phyloP scores from a whole-genome alignment of 2,888 invertebrate species.

The Deroplatys truncata region DNA sequence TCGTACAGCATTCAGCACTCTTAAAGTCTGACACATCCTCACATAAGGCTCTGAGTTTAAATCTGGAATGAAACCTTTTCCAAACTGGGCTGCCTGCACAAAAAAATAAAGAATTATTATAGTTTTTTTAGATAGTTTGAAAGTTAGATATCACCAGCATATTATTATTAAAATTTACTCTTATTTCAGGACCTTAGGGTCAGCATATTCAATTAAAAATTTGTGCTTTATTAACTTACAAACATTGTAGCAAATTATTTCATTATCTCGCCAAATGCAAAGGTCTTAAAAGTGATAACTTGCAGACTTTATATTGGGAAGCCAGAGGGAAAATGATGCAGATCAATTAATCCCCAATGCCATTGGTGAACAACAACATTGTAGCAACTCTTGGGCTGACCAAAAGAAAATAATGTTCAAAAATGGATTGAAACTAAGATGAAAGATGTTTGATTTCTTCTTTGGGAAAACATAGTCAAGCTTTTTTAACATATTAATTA shows the following conservation, averaged over 20 bases:
- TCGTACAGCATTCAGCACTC: slow-evolving; percentile 87
- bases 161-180: neutral
- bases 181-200: neutral
- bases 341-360: no score
- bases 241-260: neutral
- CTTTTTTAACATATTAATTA: no score
- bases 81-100: slow-evolving; percentile 84
- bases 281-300: no score
- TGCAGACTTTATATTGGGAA: no score
- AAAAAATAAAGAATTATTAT: neutral
- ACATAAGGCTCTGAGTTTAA: slow-evolving; percentile 76
- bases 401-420: no score
- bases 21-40: slow-evolving; percentile 75
- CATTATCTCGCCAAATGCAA: no score
- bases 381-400: no score
- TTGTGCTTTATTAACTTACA: neutral
- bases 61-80: slow-evolving; percentile 83
- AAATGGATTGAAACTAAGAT: no score
- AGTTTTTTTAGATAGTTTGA: neutral
- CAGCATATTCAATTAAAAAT: neutral
- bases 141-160: neutral
- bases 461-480: no score
- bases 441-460: no score
- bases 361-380: no score
- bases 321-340: no score